These are phyloP conservation scores for Microcebus jonahi DNA, from an alignment of 2,113 vertebrate genomes.

Conservation along the genomic window DNA sequence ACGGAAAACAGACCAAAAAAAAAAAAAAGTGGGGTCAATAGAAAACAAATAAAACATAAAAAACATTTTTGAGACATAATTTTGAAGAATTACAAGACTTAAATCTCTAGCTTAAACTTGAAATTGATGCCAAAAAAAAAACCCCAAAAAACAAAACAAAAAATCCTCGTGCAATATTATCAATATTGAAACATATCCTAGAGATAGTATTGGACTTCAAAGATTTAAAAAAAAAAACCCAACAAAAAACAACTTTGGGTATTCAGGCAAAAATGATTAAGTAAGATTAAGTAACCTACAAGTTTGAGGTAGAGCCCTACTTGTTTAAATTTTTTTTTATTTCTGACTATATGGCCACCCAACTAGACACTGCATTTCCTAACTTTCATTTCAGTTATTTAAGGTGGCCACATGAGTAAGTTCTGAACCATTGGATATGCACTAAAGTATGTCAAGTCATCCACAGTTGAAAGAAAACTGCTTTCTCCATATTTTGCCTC, in stretches of 20 bases:
- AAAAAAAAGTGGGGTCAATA: neutral
- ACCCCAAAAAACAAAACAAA: neutral
- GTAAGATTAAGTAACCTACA: neutral
- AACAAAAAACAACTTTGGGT: neutral
- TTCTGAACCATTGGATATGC: neutral
- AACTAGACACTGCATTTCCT: neutral
- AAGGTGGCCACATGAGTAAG: neutral
- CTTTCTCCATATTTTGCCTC: neutral
- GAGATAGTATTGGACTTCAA: neutral
- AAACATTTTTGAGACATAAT: neutral
- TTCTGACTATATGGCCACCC: neutral
- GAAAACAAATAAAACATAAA: neutral
- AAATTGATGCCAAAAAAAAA: neutral
- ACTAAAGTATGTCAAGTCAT: neutral
- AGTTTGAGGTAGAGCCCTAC: neutral
- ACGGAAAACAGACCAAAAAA: neutral
- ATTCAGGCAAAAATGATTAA: neutral
- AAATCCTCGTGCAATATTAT: neutral
- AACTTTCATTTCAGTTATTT: neutral
- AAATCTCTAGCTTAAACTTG: neutral
- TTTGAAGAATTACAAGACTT: constrained; percentile 8
- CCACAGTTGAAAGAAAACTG: neutral
- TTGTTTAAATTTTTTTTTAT: neutral
- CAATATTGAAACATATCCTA: neutral
- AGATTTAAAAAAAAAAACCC: neutral